Evolutionary conservation across 2,888 invertebrate species (phyloP), one percentile per base, ranked within the genome.

Genomic region (Drosophila pseudotakahashii): DNA sequence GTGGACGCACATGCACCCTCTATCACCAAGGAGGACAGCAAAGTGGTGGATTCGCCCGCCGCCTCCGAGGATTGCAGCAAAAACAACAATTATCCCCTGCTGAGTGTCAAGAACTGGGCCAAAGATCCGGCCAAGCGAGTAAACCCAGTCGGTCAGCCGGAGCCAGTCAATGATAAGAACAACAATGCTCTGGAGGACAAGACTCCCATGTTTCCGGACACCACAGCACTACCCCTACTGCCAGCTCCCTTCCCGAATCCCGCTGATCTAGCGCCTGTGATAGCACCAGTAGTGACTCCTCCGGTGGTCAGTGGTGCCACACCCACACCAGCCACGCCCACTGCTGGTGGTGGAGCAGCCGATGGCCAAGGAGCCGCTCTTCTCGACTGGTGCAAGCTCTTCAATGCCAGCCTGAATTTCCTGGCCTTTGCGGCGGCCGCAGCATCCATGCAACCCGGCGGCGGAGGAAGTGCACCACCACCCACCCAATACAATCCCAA

Each of bases 371-470:
- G 76, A 9, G 73, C 79, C 78, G 94, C 95, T 0, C 94, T 95
- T 94, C 93, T 96, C 78, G 94, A 95, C 84, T 96, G 95, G 94
- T 96, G 95, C 92, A 96, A 96, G 91, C 94, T 95, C 82, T 94
- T 94, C 78, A 94, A 94, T 14, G 94, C 90, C 16, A 90, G 89
- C 53, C 68, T 92, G n/a, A 90, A 84, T 48, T 89, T 84, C 42
- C 76, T 90, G 52, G 81, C 90, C 34, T 79, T 90, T 37, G 82
- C 89, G 16, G 89, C 89, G 19, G 86, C 89, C n/a, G 86, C 85
- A 14, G 89, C 89, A 2, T 81, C 89, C 0, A 70, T 90, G 57
- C 80, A 89, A n/a, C 79, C 86, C 0, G 70, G 67, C 19, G 58
- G 47, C 1, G 45, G 30, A 47, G 7, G 23, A 2, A 14, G 30